These are phyloP conservation scores for Ylistrum balloti DNA, from an alignment of 1,140 invertebrate genomes.

Conservation along the genomic window DNA sequence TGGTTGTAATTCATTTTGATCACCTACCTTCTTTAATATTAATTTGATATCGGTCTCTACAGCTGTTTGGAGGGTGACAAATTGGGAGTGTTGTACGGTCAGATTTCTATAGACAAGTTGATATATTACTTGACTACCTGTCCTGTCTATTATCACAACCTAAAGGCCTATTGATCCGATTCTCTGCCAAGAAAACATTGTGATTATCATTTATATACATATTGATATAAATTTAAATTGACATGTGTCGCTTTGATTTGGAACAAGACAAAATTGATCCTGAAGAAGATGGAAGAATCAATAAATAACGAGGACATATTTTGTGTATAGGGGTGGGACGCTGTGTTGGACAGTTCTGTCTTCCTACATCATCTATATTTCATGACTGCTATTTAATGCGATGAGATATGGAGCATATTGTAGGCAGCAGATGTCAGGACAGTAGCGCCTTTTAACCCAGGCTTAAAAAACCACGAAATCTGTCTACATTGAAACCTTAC, in stretches of 20 bases:
- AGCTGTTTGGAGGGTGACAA: constrained; percentile 37
- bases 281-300: background rate
- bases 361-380: background rate
- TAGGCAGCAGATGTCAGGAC: background rate
- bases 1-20: background rate
- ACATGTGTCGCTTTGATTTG: constrained; percentile 14
- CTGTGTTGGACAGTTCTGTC: background rate
- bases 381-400: background rate
- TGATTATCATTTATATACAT: constrained; percentile 37
- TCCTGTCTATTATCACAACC: background rate
- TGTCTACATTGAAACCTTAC: background rate
- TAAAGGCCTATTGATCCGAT: background rate
- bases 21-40: constrained; percentile 15
- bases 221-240: constrained; percentile 36
- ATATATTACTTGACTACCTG: background rate
- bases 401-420: background rate
- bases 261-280: background rate
- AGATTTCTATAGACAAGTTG: background rate
- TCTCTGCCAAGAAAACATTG: background rate
- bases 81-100: background rate
- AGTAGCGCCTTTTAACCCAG: too few relatives aligned
- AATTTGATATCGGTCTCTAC: constrained; percentile 17
- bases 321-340: background rate
- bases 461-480: too few relatives aligned
- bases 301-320: background rate